Percentiles rank a stretch among this genome's conserved stretches.
Conservation (phyloP, 2,888 invertebrate species). For the Choreutis nemorana region DNA sequence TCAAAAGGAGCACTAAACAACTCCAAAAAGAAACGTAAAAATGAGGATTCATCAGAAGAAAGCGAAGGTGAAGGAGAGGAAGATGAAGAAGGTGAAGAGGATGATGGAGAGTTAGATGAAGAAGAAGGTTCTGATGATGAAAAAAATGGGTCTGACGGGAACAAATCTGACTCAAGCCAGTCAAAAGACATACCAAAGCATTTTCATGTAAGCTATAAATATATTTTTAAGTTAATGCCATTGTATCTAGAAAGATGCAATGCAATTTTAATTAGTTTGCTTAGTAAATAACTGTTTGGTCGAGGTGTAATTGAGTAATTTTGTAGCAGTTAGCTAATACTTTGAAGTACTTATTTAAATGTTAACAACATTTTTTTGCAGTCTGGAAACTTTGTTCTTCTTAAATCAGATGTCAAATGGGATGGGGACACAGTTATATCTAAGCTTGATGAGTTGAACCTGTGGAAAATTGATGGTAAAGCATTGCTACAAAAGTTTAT, state of each 20-base stretch:
- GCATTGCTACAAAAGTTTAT: conserved; percentile 73
- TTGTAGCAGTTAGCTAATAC: no score
- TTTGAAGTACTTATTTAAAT: no score
- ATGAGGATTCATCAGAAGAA: conserved; percentile 51
- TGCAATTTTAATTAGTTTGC: no score
- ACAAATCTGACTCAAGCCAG: conserved; percentile 62
- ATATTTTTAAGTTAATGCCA: no score
- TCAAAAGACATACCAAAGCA: conserved; percentile 65
- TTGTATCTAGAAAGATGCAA: no score
- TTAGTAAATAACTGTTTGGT: no score
- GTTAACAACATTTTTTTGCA: conserved; percentile 38
- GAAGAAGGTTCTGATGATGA: conserved; percentile 62
- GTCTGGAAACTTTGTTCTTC: conserved; percentile 72
- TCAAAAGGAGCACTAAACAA: conserved; percentile 39
- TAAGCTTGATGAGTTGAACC: conserved; percentile 64
- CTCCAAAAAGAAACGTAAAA: conserved; percentile 57
- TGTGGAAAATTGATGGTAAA: conserved; percentile 76
- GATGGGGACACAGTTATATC: conserved; percentile 63
- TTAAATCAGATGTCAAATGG: conserved; percentile 70
- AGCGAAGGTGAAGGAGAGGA: conserved; percentile 49
- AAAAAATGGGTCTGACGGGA: conserved; percentile 61
- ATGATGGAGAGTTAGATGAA: conserved; percentile 53
- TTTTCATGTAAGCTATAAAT: conserved; percentile 57
- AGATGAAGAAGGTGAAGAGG: conserved; percentile 49
- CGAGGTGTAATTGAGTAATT: no score